These are phyloP conservation scores for Drosophila picticornis DNA, from an alignment of 2,888 invertebrate species.

Conservation along the genomic window DNA sequence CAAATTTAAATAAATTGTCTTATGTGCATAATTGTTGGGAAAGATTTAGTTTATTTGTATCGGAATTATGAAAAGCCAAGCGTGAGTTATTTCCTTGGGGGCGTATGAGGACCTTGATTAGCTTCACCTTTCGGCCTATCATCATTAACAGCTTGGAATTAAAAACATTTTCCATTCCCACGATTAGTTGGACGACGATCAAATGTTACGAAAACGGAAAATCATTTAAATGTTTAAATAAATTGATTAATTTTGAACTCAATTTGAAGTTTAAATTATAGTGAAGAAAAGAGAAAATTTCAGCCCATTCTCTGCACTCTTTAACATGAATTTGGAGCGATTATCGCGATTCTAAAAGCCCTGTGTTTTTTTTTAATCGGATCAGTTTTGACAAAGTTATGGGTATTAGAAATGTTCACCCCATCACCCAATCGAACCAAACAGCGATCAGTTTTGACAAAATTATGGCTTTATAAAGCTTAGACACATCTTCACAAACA, in stretches of 20 bases:
- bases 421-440: background rate
- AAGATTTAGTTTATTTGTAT: conserved; percentile 34
- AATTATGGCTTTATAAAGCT: background rate
- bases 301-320: too few relatives aligned
- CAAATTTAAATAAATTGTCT: conserved; percentile 40
- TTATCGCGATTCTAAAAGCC: too few relatives aligned
- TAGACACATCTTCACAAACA: background rate
- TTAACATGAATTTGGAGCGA: too few relatives aligned
- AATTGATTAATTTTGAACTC: too few relatives aligned
- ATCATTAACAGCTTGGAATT: conserved; percentile 50
- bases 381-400: background rate
- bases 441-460: background rate
- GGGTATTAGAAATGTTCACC: too few relatives aligned
- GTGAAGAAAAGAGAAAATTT: too few relatives aligned
- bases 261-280: background rate
- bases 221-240: too few relatives aligned
- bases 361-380: background rate
- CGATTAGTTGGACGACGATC: conserved; percentile 32
- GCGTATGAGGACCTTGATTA: conserved; percentile 59
- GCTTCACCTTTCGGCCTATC: conserved; percentile 3
- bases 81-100: conserved; percentile 53
- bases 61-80: conserved; percentile 46
- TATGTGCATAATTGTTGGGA: conserved; percentile 71
- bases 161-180: conserved; percentile 55
- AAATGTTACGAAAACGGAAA: background rate